Conservation (phyloP, 2,113 vertebrate species). For the Mobula birostris region DNA sequence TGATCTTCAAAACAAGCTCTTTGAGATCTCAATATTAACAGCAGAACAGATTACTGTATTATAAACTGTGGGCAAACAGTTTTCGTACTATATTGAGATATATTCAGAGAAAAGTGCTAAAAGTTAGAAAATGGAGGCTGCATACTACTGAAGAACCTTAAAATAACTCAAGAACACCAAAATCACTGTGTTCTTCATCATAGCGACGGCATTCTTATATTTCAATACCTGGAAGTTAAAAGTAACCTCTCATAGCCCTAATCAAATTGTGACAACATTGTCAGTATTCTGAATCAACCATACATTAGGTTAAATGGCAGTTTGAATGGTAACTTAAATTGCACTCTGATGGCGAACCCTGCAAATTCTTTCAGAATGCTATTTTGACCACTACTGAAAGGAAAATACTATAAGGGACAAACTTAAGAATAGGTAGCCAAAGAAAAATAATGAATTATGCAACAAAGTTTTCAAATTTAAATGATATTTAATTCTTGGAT, state of each 20-base stretch:
- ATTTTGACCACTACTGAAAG: slow-evolving; percentile 1
- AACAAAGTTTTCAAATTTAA: no score
- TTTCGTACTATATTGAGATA: neutral
- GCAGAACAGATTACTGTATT: neutral
- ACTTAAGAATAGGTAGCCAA: neutral
- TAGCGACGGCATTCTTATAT: neutral
- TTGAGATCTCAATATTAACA: neutral
- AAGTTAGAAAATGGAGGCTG: neutral
- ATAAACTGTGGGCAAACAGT: neutral
- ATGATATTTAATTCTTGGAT: neutral
- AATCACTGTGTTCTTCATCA: neutral
- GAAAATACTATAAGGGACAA: neutral
- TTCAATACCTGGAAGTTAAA: neutral
- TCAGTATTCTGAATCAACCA: neutral
- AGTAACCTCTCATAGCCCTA: neutral
- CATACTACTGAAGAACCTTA: neutral
- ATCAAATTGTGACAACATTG: neutral
- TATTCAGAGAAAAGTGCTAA: neutral
- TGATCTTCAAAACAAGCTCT: neutral
- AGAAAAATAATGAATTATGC: no score
- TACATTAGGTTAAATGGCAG: neutral
- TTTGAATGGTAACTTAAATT: neutral
- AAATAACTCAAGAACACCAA: neutral
- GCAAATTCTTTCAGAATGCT: neutral
- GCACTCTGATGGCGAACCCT: neutral